phyloP scores from a whole-genome alignment of 2,113 vertebrate genomes.

The Semnornis frantzii region DNA sequence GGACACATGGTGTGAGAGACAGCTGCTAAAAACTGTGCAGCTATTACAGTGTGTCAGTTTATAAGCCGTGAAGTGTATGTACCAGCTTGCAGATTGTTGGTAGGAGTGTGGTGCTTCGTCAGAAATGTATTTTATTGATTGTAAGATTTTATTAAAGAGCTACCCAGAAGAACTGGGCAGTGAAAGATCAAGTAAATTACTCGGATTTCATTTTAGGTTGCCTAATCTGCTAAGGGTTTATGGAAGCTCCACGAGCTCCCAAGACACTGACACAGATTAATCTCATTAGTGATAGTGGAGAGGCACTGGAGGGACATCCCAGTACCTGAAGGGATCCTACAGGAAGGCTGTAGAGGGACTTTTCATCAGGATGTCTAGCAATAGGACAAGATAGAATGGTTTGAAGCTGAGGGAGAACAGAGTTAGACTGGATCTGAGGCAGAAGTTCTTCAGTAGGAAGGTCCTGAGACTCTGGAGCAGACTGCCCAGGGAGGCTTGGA shows the following conservation, averaged over 20 bases:
- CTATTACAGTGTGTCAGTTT: slow-evolving; percentile 63
- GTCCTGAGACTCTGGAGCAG: too few relatives aligned
- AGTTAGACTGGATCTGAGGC: too few relatives aligned
- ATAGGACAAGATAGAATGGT: too few relatives aligned
- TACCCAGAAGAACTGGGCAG: slow-evolving; percentile 13
- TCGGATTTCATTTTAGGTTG: not conserved
- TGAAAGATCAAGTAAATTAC: slow-evolving; percentile 55
- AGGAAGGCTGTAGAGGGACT: too few relatives aligned
- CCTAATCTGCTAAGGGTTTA: not conserved
- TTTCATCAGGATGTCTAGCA: too few relatives aligned
- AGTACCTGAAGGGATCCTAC: too few relatives aligned
- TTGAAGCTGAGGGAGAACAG: too few relatives aligned
- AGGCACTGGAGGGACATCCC: not conserved
- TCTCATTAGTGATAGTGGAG: not conserved
- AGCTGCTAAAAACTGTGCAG: slow-evolving; percentile 68
- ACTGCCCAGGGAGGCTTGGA: too few relatives aligned
- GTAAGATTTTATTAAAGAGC: slow-evolving; percentile 53
- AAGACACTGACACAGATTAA: not conserved
- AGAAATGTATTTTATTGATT: slow-evolving; percentile 68
- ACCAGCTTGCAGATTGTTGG: slow-evolving; percentile 58
- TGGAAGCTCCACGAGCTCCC: not conserved
- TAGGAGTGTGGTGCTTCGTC: slow-evolving; percentile 65
- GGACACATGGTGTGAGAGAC: slow-evolving; percentile 68
- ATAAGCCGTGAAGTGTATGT: slow-evolving; percentile 61
- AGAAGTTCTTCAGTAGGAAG: too few relatives aligned